Conservation (phyloP, 2,113 vertebrate genomes). For the Pterocles gutturalis region DNA sequence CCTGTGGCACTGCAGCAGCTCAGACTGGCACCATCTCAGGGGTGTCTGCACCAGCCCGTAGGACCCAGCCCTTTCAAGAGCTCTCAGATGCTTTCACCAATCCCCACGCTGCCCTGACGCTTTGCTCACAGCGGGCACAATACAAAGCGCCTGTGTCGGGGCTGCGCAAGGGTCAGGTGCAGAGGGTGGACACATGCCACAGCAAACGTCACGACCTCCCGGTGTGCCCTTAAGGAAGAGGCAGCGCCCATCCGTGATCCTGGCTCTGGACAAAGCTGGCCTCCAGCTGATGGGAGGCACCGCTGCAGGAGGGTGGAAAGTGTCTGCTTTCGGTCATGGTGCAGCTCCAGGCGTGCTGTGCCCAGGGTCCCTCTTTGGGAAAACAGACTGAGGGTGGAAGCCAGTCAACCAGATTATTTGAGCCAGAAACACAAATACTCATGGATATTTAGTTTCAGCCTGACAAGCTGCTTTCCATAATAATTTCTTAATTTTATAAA, state of each 20-base stretch:
- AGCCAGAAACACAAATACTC: not conserved
- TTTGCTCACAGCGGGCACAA: not conserved
- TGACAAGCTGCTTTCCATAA: not conserved
- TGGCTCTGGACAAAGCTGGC: not conserved
- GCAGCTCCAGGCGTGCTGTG: too few relatives aligned
- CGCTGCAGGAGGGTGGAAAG: not conserved
- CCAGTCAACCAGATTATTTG: not conserved
- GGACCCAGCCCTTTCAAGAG: not conserved
- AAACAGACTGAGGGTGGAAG: not conserved
- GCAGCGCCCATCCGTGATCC: fast-evolving
- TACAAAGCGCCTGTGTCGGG: not conserved
- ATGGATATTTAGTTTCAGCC: not conserved
- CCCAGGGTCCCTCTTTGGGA: fast-evolving
- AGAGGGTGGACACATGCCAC: too few relatives aligned
- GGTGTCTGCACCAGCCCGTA: not conserved
- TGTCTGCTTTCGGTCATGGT: fast-evolving
- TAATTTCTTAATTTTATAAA: not conserved
- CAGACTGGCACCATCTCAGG: not conserved
- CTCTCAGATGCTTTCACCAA: not conserved
- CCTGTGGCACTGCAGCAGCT: not conserved
- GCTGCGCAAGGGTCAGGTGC: fast-evolving
- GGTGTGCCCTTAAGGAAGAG: not conserved
- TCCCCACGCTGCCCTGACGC: not conserved
- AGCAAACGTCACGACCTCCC: not conserved
- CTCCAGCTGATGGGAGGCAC: not conserved